Evolutionary conservation across 2,797 vertebrate species (phyloP), one percentile per base, ranked within the genome.

Genomic region (Enoplosus armatus): DNA sequence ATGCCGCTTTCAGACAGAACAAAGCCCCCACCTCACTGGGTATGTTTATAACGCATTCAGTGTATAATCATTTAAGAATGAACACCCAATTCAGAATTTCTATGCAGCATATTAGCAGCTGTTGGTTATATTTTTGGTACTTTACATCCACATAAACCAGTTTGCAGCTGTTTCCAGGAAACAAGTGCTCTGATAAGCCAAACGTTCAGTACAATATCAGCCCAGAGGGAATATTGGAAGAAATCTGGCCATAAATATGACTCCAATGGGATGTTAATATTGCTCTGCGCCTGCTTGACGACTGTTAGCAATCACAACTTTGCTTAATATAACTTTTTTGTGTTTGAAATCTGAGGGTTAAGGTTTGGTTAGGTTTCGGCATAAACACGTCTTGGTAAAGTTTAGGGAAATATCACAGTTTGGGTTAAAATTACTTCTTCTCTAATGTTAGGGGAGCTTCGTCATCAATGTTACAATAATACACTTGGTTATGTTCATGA

Each of bases 61-160:
- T 33, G 14, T 24, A 61, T 37, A 69, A 85, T 54, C 50, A 72
- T 63, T 75, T 71, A 67, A 61, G 61, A 62, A 72, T 75, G 72
- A 75, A 48, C 62, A 59, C 67, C 67, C 47, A 50, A 43, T 68
- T 47, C 45, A 22, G 14, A 22, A 62, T 64, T 63, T 68, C 41
- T 77, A 6, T 64, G 27, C 24, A 26, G 56, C 20, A 53, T 27
- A 45, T 48, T 62, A 66, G 29, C 74, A 74, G 64, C 74, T 77
- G 73, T 54, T 62, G 33, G 15, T 27, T 48, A n/a, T 75, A 41
- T 58, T 43, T 47, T 41, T 55, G 31, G 12, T 76, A 7, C 31
- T 33, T 35, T 26, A 43, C 22, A 26, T 56, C 12, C n/a, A 48
- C 29, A 45, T 43, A 14, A 27, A 75, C 4, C 43, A n/a, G 48